phyloP scores from a whole-genome alignment of 2,797 vertebrate species.

The Galago senegalensis region DNA sequence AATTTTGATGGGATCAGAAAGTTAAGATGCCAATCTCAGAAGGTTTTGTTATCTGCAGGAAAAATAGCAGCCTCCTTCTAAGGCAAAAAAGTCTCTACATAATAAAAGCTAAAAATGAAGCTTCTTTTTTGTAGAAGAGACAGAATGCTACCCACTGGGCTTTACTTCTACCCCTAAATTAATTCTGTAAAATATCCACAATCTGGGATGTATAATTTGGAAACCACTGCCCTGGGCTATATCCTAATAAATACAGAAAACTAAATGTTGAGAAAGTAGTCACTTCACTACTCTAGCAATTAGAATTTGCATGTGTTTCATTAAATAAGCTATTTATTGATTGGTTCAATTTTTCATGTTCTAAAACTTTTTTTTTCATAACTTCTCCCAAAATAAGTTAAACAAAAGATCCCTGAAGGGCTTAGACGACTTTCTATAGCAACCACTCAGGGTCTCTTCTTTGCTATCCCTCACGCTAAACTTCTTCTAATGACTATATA shows the following conservation, averaged over 20 bases:
- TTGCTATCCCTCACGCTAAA: background rate
- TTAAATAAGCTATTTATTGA: background rate
- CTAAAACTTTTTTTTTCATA: background rate
- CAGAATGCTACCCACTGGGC: background rate
- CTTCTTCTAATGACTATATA: background rate
- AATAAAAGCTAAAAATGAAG: background rate
- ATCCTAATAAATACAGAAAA: background rate
- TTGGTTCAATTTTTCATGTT: background rate
- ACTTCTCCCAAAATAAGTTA: background rate
- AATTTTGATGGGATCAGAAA: background rate
- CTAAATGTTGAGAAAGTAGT: background rate
- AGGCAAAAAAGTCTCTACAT: background rate
- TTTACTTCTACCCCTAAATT: background rate
- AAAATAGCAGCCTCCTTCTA: background rate
- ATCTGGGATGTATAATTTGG: background rate
- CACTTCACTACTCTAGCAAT: background rate
- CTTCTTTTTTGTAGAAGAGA: background rate
- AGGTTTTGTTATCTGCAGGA: background rate
- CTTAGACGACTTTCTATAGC: background rate
- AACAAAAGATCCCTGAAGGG: background rate
- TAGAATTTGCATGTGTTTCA: background rate
- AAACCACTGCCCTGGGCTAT: background rate
- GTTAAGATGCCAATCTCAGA: background rate
- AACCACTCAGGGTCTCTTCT: background rate
- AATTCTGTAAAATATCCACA: background rate